phyloP scores from a whole-genome alignment of 92 coral and sea anemone species.

The Zoanthus gigantus region DNA sequence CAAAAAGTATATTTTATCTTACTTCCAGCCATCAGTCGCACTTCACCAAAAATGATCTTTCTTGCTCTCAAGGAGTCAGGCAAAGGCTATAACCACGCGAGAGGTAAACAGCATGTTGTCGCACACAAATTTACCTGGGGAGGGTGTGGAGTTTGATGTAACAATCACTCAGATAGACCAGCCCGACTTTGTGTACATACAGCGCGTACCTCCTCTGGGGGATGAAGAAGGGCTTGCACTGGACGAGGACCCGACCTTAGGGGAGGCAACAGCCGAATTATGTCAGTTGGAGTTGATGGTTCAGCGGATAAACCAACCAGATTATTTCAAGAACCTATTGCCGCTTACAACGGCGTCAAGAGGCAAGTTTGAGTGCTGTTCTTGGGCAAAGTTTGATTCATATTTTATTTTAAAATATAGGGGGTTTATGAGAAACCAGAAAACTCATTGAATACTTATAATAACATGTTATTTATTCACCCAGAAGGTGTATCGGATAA shows the following conservation, averaged over 20 bases:
- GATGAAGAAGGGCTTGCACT: slow-evolving; percentile 63
- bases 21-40: background rate
- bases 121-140: slow-evolving; percentile 82
- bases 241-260: slow-evolving; percentile 85
- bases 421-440: no score
- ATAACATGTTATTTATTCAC: no score
- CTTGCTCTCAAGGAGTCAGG: slow-evolving; percentile 63
- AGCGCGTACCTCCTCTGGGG: slow-evolving; percentile 80
- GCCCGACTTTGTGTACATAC: slow-evolving; percentile 85
- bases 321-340: slow-evolving; percentile 77
- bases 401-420: no score
- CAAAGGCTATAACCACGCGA: slow-evolving; percentile 75
- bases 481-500: no score
- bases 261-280: slow-evolving; percentile 73
- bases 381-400: background rate
- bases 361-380: slow-evolving; percentile 45
- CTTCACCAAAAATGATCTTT: background rate
- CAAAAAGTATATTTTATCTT: no score
- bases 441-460: no score
- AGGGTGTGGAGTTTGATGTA: slow-evolving; percentile 87
- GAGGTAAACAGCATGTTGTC: slow-evolving; percentile 81
- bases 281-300: slow-evolving; percentile 79
- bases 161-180: slow-evolving; percentile 88
- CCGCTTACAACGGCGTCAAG: slow-evolving; percentile 74
- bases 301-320: slow-evolving; percentile 72